Percentiles rank a stretch among this genome's conserved stretches.
Conservation (phyloP, 2,888 invertebrate species). For the Netelia melanura region DNA sequence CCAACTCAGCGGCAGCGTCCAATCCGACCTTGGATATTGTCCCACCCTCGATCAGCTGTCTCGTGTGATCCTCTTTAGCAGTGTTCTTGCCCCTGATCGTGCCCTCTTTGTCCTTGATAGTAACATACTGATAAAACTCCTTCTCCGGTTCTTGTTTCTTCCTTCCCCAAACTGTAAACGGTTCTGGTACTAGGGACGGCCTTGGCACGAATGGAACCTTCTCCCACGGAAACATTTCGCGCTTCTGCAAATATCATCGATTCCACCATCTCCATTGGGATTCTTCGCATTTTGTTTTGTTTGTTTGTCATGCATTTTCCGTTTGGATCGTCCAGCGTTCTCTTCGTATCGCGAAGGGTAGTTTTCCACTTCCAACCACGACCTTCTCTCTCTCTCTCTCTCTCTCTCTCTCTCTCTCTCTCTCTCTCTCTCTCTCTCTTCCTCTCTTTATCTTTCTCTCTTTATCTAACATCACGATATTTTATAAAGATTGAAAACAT, state of each 20-base stretch:
- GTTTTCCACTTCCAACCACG: slow-evolving; percentile 69
- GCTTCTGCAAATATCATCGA: slow-evolving; percentile 88
- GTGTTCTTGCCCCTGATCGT: slow-evolving; percentile 79
- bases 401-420: no score
- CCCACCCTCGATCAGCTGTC: slow-evolving; percentile 82
- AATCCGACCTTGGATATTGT: slow-evolving; percentile 81
- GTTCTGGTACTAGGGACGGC: slow-evolving; percentile 93
- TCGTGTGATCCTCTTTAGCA: slow-evolving; percentile 81
- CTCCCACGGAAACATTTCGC: slow-evolving; percentile 93
- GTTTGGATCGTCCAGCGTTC: slow-evolving; percentile 69
- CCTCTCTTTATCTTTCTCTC: slow-evolving; percentile 1
- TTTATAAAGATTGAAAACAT: background rate
- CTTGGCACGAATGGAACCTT: slow-evolving; percentile 95
- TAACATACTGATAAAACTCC: slow-evolving; percentile 83
- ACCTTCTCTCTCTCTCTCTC: slow-evolving; percentile 35
- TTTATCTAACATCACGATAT: background rate
- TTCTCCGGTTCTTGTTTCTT: slow-evolving; percentile 85
- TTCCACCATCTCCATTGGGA: slow-evolving; percentile 39
- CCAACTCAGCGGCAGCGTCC: slow-evolving; percentile 82
- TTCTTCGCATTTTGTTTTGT: slow-evolving; percentile 5
- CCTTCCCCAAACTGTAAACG: slow-evolving; percentile 93
- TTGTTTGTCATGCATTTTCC: slow-evolving; percentile 45
- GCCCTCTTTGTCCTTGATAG: slow-evolving; percentile 81
- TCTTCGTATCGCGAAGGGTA: slow-evolving; percentile 46
- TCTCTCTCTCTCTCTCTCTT: no score